Percentiles rank a stretch among this genome's conserved stretches.
Evolutionary conservation across 1,140 invertebrate species (phyloP).

Genomic region (Conus betulinus): DNA sequence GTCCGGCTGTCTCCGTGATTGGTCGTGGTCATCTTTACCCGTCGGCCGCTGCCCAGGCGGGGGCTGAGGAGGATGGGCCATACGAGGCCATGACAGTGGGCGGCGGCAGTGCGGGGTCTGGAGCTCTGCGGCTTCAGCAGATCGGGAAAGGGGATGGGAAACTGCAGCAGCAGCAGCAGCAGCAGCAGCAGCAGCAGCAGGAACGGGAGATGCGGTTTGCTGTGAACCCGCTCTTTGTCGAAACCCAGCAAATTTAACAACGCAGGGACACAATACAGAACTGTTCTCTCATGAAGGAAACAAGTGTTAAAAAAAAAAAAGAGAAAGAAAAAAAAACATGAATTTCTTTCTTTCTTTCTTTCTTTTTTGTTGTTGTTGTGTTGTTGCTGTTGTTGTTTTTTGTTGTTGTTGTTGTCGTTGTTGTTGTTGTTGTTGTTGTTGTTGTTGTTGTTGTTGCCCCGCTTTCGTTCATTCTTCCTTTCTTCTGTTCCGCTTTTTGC

Average conservation of each 20-base stretch:
- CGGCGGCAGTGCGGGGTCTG: slow-evolving; percentile 11
- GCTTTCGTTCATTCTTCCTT: too few species aligned
- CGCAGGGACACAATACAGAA: too few species aligned
- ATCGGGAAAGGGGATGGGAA: neutral
- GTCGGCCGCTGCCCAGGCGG: neutral
- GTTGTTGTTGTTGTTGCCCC: too few species aligned
- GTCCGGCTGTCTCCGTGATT: neutral
- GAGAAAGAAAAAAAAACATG: too few species aligned
- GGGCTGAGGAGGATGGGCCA: neutral
- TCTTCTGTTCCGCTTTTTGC: too few species aligned
- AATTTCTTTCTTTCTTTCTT: too few species aligned
- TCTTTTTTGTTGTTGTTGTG: too few species aligned
- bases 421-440: too few species aligned
- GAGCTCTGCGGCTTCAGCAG: neutral
- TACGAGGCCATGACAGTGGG: slow-evolving; percentile 20
- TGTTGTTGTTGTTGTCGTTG: too few species aligned
- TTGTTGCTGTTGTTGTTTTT: too few species aligned
- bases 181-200: neutral
- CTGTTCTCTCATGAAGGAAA: too few species aligned
- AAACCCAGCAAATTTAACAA: slow-evolving; percentile 12
- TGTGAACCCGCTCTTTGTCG: slow-evolving; percentile 4
- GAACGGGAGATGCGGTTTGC: neutral
- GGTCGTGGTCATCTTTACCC: slow-evolving; percentile 12
- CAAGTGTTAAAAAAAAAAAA: too few species aligned
- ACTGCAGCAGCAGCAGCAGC: neutral